Percentiles rank a stretch among this genome's conserved stretches.
Conservation (phyloP, 2,797 vertebrate genomes). For the Hippoglossus hippoglossus region DNA sequence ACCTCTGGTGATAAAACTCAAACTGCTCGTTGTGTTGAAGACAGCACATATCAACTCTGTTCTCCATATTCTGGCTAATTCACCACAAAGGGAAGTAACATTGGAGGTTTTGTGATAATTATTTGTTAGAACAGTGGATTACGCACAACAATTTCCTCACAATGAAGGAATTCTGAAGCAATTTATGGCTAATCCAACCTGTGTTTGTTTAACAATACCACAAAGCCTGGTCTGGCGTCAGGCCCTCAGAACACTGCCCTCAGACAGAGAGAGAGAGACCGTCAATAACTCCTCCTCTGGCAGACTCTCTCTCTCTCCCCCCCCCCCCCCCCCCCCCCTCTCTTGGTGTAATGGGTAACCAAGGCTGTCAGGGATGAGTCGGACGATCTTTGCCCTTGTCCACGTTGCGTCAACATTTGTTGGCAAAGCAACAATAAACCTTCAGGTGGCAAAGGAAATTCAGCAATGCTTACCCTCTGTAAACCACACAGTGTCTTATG, state of each 20-base stretch:
- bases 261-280: conserved; percentile 1
- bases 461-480: no score
- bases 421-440: conserved; percentile 23
- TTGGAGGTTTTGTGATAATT: neutral
- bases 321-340: neutral
- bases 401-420: conserved; percentile 12
- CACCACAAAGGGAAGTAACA: neutral
- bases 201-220: conserved; percentile 30
- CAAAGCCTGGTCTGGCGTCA: conserved; percentile 31
- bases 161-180: conserved; percentile 28
- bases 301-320: no score
- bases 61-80: neutral
- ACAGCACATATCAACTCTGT: neutral
- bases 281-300: neutral
- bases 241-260: conserved; percentile 32
- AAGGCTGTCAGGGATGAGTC: conserved; percentile 23
- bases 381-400: conserved; percentile 16
- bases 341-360: conserved; percentile 12
- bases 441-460: conserved; percentile 27
- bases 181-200: conserved; percentile 20
- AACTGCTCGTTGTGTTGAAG: neutral
- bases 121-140: neutral
- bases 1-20: no score
- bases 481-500: conserved; percentile 30
- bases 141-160: conserved; percentile 4